Base-by-base conservation (phyloP, 2,113 vertebrate genomes). In the Albula glossodonta region DNA sequence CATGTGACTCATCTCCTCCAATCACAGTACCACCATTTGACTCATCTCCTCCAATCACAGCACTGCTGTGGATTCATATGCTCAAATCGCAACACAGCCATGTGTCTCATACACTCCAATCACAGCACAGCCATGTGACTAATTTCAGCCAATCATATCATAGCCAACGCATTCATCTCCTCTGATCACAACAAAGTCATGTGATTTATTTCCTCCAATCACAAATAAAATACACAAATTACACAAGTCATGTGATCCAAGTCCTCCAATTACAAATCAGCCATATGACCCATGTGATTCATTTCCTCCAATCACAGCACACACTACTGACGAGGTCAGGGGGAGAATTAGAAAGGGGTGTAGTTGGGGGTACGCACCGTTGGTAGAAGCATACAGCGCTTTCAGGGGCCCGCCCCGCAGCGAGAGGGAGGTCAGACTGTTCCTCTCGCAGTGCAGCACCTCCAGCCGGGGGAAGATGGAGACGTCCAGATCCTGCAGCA, bases 381-480 rank as follows among this genome's bases (percentile, higher is more conserved):
- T 99, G 60, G 90, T 96, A 88, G 97, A 95, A 70, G 97, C 96
- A 0, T 98, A 96, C 22, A 99, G 95, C 0, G 96, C 96, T 91
- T 99, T 99, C 51, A 99, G 97, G 80, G 95, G 92, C 88, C 94
- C 95, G 52, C 98, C 97, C 51, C 97, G 97, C 91, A 97, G 91
- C 90, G 93, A 96, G 78, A 99, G 93, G 49, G 93, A 94, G n/a
- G 91, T 87, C 91, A 99, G 93, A 25, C 94, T 93, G 91, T 99
- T 99, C 90, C 98, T 95, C 92, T 99, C 98, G 89, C 98, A 99
- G 96, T 98, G 98, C 17, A 99, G 93, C 87, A 99, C 96, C 92
- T 99, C 98, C n/a, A 99, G 94, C 0, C 96, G 95, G 88, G 96
- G 97, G 92, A 99, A 97, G 88, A 97, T 87, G 0, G 96, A 96